These are phyloP conservation scores for Rambutsinella grinnellia DNA, from an alignment of 2,888 invertebrate genomes.

Conservation along the genomic window DNA sequence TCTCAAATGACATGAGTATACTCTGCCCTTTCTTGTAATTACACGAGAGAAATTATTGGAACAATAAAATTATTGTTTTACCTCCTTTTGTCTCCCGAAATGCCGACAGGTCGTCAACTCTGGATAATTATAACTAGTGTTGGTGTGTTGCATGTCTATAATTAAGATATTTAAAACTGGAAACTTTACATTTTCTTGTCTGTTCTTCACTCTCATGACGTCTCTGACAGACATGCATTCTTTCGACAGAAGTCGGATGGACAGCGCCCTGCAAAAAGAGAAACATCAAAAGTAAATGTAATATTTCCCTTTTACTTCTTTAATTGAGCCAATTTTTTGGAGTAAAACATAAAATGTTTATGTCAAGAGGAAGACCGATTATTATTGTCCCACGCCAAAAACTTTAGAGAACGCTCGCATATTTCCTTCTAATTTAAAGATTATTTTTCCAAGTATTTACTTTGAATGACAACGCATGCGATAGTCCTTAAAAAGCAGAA, in stretches of 20 bases:
- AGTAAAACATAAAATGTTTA: slow-evolving; percentile 34
- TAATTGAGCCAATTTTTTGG: slow-evolving; percentile 31
- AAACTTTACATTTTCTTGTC: not conserved
- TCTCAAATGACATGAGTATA: slow-evolving; percentile 14
- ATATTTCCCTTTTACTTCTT: too few species aligned
- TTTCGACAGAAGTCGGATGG: slow-evolving; percentile 27
- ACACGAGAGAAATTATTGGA: not conserved
- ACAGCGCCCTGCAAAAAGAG: slow-evolving; percentile 35
- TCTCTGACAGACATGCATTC: not conserved
- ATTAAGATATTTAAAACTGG: not conserved
- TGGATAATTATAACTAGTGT: not conserved
- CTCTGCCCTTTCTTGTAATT: slow-evolving; percentile 14
- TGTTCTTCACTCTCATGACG: slow-evolving; percentile 1
- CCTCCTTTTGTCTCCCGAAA: slow-evolving; percentile 7
- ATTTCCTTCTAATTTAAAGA: slow-evolving; percentile 35
- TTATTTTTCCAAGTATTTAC: slow-evolving; percentile 30
- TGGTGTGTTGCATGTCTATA: not conserved
- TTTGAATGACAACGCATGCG: not conserved
- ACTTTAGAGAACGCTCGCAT: slow-evolving; percentile 44
- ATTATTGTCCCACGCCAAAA: too few species aligned
- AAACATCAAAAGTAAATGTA: slow-evolving; percentile 15
- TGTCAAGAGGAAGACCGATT: slow-evolving; percentile 25
- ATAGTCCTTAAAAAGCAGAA: not conserved
- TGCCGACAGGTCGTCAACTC: not conserved
- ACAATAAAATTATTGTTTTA: not conserved